These are phyloP conservation scores for Triplophysa dalaica DNA, from an alignment of 2,113 vertebrate species.

Conservation along the genomic window DNA sequence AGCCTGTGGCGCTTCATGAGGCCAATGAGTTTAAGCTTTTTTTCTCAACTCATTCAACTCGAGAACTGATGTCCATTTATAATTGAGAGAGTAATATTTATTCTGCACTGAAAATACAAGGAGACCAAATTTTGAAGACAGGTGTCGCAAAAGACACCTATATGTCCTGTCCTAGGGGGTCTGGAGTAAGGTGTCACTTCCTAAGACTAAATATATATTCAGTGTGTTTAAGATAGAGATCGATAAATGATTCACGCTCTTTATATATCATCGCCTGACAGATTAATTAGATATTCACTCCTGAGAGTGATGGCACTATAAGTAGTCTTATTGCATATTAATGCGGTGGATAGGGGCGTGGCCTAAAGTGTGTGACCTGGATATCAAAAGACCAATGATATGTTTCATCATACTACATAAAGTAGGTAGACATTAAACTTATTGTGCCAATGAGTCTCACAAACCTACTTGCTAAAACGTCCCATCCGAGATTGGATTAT, in stretches of 20 bases:
- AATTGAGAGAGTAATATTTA: slow-evolving; percentile 54
- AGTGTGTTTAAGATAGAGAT: slow-evolving; percentile 19
- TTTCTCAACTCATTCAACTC: slow-evolving; percentile 58
- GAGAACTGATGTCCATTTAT: slow-evolving; percentile 57
- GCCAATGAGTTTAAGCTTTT: slow-evolving; percentile 44
- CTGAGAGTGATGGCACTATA: slow-evolving; percentile 36
- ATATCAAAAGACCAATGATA: not conserved
- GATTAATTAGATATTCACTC: slow-evolving; percentile 56
- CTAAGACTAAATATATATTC: slow-evolving; percentile 41
- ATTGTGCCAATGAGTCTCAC: too few species aligned
- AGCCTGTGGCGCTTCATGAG: slow-evolving; percentile 39
- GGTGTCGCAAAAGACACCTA: slow-evolving; percentile 16
- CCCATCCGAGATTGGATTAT: too few species aligned
- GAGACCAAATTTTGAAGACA: slow-evolving; percentile 23
- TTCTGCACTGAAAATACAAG: slow-evolving; percentile 24
- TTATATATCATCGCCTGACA: slow-evolving; percentile 51
- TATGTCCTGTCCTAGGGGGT: not conserved
- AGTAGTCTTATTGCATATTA: not conserved
- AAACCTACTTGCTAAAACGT: too few species aligned
- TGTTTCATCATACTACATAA: too few species aligned
- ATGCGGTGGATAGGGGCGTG: not conserved
- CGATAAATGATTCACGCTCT: slow-evolving; percentile 57
- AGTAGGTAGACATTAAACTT: too few species aligned
- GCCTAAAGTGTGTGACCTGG: not conserved
- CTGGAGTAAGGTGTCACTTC: slow-evolving; percentile 20